Evolutionary conservation across 2,113 vertebrate genomes (phyloP).

Genomic region (Pleuronectes platessa): DNA sequence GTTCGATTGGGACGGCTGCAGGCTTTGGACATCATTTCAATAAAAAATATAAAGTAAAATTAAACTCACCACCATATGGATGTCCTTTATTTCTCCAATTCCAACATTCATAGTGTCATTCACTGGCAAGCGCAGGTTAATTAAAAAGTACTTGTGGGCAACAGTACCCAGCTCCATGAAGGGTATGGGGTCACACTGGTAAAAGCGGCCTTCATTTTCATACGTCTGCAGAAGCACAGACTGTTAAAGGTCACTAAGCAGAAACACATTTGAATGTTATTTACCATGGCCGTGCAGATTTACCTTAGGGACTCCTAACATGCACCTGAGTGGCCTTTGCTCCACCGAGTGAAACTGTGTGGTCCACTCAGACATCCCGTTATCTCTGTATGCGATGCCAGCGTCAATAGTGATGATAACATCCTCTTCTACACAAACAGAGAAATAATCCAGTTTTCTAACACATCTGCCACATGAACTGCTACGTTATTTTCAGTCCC

Average conservation of each 20-base stretch:
- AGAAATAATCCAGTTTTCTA: background rate
- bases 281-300: background rate
- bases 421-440: slow-evolving; percentile 37
- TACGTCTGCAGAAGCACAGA: slow-evolving; percentile 24
- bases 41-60: background rate
- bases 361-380: slow-evolving; percentile 34
- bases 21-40: background rate
- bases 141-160: slow-evolving; percentile 53
- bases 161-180: slow-evolving; percentile 55
- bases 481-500: background rate
- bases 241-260: background rate
- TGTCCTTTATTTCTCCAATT: slow-evolving; percentile 57
- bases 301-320: slow-evolving; percentile 43
- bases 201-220: slow-evolving; percentile 54
- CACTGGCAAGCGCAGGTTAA: slow-evolving; percentile 56
- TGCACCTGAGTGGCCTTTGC: slow-evolving; percentile 41
- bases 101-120: slow-evolving; percentile 51
- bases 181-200: slow-evolving; percentile 46
- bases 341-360: slow-evolving; percentile 41
- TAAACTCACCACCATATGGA: slow-evolving; percentile 56
- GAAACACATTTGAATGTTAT: background rate
- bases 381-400: slow-evolving; percentile 37
- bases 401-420: slow-evolving; percentile 48
- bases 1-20: background rate
- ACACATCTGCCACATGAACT: background rate